Conservation (phyloP, 2,797 vertebrate species). For the Mergus octosetaceus region DNA sequence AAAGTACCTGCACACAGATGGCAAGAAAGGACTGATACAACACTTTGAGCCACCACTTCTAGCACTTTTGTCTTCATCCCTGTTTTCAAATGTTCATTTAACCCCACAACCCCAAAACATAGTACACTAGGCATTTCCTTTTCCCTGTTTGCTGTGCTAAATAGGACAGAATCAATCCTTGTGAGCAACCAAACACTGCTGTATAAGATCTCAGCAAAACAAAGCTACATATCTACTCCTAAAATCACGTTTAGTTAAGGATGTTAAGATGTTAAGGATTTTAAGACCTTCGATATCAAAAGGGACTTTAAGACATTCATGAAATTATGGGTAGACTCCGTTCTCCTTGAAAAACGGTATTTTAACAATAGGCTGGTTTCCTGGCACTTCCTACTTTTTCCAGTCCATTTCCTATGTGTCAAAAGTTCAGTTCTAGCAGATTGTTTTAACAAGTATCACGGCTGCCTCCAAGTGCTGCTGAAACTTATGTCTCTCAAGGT, state of each 20-base stretch:
- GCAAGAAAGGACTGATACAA: not conserved
- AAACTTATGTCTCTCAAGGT: not conserved
- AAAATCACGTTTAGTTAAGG: not conserved
- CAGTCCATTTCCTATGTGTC: too few relatives aligned
- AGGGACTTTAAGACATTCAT: not conserved
- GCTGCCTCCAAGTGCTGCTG: not conserved
- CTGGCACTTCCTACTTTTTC: not conserved
- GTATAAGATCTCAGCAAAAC: not conserved
- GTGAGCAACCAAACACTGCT: not conserved
- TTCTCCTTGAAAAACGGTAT: not conserved
- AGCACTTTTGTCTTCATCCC: not conserved
- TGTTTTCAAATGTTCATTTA: too few relatives aligned
- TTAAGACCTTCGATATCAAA: not conserved
- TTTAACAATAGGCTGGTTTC: not conserved
- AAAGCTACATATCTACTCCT: not conserved
- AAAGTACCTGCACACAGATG: not conserved
- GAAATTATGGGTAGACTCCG: not conserved
- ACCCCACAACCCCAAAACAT: too few relatives aligned
- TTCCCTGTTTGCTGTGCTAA: not conserved
- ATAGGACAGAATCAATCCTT: not conserved
- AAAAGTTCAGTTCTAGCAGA: not conserved
- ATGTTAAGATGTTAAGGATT: not conserved
- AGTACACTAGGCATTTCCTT: not conserved
- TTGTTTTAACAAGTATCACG: not conserved
- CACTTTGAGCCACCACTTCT: not conserved